Conservation (phyloP, 1,140 invertebrate genomes). For the Halictus rubicundus region DNA sequence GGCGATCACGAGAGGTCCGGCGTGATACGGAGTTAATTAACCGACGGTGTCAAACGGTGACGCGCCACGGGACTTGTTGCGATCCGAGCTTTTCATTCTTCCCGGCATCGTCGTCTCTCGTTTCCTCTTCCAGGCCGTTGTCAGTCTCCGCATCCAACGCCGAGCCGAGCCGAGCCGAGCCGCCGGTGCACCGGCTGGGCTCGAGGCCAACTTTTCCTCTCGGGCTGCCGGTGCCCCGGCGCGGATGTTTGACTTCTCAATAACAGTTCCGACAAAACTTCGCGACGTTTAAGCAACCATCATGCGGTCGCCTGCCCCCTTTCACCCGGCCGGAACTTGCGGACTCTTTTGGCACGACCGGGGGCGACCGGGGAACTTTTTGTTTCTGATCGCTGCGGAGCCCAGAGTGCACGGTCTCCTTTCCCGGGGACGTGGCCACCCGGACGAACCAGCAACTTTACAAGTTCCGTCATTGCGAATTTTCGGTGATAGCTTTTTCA, state of each 20-base stretch:
- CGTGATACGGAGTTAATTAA: slow-evolving; percentile 60
- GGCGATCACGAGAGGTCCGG: slow-evolving; percentile 32
- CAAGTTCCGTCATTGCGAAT: too few species aligned
- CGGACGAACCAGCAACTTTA: too few species aligned
- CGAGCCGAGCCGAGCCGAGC: too few species aligned
- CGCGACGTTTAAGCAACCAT: slow-evolving; percentile 52
- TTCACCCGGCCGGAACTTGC: not conserved
- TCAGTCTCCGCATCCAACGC: slow-evolving; percentile 30
- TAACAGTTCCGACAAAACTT: slow-evolving; percentile 57
- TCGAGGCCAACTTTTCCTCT: too few species aligned
- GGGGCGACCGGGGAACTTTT: not conserved
- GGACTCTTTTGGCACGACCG: not conserved
- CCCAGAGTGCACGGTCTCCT: too few species aligned
- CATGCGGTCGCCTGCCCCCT: not conserved
- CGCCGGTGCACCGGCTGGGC: slow-evolving; percentile 15
- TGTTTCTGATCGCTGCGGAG: not conserved
- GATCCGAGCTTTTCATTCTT: slow-evolving; percentile 12
- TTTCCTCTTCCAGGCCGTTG: not conserved
- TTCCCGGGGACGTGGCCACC: too few species aligned
- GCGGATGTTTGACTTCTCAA: slow-evolving; percentile 58
- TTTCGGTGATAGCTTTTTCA: too few species aligned
- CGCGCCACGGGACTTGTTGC: slow-evolving; percentile 33
- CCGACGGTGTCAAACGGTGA: slow-evolving; percentile 48
- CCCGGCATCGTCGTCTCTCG: not conserved
- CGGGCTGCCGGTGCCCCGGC: not conserved